Base-by-base conservation (phyloP, 2,797 vertebrate genomes). In the Acanthurus lineatus region DNA sequence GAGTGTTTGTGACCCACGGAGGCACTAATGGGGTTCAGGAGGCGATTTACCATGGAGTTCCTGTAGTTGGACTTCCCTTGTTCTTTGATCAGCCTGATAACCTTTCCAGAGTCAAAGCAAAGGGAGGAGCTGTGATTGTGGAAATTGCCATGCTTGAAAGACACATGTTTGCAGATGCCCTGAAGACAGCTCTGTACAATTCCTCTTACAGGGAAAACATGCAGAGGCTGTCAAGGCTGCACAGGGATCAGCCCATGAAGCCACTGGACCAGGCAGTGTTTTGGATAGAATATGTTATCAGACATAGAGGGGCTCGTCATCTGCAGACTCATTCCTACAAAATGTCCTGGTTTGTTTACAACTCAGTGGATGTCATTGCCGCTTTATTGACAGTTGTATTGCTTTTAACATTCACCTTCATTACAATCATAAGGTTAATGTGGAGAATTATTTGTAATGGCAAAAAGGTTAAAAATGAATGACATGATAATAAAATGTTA, bases 281-380 rank as follows among this genome's bases (percentile, higher is more conserved):
- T 90, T 95, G 95, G 94, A 94, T 94, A 15, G 94, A 95, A 84
- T 94, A 92, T 68, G 94, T 95, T 4, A 95, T 95, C 19, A 94
- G 92, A 79, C 91, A 95, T 81, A 89, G 90, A 93, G 94, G 94
- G 60, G 93, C 94, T 1, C 73, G 42, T 73, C 93, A 95, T 76
- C 88, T 96, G 68, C 82, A 90, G 62, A 75, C 94, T 2, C 68
- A 80, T 4, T 82, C 92, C 12, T 73, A 82, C 85, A 94, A 91
- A 86, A 92, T 95, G 94, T 89, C 92, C 47, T 94, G 93, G 93
- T 89, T 92, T 60, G 78, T 88, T 32, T 95, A 95, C 79, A 63
- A 92, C 63, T 92, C 87, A 45, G 1, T 93, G n/a, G 94, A 95
- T 71, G 92, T 95, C 25, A 63, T 93, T 0, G 16, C 56, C 16